These are phyloP conservation scores for Mus spicilegus DNA, from an alignment of 2,113 vertebrate genomes.

Conservation along the genomic window DNA sequence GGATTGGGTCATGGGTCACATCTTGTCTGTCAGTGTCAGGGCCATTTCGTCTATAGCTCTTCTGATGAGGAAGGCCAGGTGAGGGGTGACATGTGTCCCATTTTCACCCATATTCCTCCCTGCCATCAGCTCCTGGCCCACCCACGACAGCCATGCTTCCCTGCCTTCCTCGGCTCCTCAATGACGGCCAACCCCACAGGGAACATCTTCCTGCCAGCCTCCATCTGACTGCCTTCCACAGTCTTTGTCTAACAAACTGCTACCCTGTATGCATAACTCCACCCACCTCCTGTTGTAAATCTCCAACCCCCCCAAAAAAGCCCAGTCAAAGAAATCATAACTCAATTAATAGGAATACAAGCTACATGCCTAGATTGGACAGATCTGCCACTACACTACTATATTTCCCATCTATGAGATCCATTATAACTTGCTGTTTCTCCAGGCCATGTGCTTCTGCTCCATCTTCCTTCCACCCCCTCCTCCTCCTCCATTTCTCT, in stretches of 20 bases:
- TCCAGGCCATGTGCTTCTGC: no score
- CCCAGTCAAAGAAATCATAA: no score
- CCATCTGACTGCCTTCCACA: slow-evolving; percentile 37
- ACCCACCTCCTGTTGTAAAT: neutral
- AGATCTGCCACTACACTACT: no score
- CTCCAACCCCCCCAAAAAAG: no score
- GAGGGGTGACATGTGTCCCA: neutral
- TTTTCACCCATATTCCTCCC: neutral
- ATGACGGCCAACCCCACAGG: neutral
- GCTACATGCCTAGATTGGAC: no score
- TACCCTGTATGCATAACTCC: neutral
- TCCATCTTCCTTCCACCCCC: no score
- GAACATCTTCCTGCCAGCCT: neutral
- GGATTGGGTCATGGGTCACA: neutral
- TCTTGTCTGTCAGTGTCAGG: neutral
- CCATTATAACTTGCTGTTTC: no score
- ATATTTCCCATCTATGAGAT: no score
- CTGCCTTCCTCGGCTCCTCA: neutral
- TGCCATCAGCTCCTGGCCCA: neutral
- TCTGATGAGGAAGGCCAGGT: neutral
- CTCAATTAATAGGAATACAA: no score
- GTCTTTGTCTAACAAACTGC: neutral
- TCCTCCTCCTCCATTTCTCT: no score
- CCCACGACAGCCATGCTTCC: neutral
- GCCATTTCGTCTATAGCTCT: neutral